Evolutionary conservation across 2,113 vertebrate genomes (phyloP), one percentile per base, ranked within the genome.

Genomic region (Carassius auratus): DNA sequence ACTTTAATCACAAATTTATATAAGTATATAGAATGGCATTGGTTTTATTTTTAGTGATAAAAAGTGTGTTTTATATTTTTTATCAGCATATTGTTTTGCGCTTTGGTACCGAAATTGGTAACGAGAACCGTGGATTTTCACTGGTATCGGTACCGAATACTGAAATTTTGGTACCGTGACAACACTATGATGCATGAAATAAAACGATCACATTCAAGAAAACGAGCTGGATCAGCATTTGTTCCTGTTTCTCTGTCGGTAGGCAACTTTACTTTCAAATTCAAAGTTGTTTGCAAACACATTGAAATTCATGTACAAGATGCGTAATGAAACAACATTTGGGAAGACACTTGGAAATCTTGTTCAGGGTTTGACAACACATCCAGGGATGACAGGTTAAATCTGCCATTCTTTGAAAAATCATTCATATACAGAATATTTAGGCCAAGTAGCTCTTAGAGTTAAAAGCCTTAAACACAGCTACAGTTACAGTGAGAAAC

Each of bases 201-300:
- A 52, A 78, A 69, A n/a, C 52, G 62, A 69, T 71, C 84, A 57
- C 50, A 68, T 69, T 42, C 8, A 26, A 48, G 23, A 10, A 64
- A 26, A 87, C 76, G 77, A 71, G 76, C 78, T 26, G 76, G 48
- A 71, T 84, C 77, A 85, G 78, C 81, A 73, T 86, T 77, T 30
- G 74, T 85, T 77, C 6, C 76, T 30, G 38, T 62, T 48, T 78
- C 87, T 59, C 84, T 55, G n/a, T 87, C 83, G 33, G 71, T 45
- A 84, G 74, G n/a, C 36, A 50, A 61, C 26, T 33, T 38, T 33
- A 81, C 76, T 42, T 87, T 86, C 50, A 66, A 73, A 82, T 45
- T 6, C 69, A 13, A 15, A 55, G 14, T 75, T 80, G n/a, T 45
- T 36, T 38, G 3, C 62, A 66, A 78, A 59, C 85, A 68, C 21